Conservation (phyloP, 2,797 vertebrate species). For the Fundulus diaphanus region DNA sequence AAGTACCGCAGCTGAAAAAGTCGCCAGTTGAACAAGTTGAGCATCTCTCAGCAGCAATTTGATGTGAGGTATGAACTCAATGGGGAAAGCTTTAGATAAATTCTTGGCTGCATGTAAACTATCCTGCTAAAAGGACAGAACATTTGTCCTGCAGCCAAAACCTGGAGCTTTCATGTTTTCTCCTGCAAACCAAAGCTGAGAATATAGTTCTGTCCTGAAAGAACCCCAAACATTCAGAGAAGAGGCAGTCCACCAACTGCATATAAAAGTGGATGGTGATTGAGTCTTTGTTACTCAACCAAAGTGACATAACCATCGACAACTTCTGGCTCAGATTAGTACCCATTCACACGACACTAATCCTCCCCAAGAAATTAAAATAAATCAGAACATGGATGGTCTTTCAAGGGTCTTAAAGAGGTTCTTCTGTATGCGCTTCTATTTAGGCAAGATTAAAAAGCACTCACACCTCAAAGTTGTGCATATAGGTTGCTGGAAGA, state of each 20-base stretch:
- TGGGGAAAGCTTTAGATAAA: not conserved
- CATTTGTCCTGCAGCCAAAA: not conserved
- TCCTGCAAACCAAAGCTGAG: not conserved
- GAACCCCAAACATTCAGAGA: not conserved
- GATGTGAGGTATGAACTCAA: not conserved
- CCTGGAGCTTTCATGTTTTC: not conserved
- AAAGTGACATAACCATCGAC: not conserved
- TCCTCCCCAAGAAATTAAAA: too few relatives aligned
- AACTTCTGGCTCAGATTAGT: not conserved
- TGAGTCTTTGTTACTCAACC: too few relatives aligned
- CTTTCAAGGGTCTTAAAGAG: too few relatives aligned
- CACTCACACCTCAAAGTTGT: too few relatives aligned
- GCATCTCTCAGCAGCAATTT: not conserved
- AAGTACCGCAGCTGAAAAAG: too few relatives aligned
- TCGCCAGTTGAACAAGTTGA: not conserved
- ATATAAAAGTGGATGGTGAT: not conserved
- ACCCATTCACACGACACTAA: not conserved
- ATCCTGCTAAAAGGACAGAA: not conserved
- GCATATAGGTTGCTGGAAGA: too few relatives aligned
- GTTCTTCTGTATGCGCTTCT: too few relatives aligned
- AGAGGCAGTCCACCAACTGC: not conserved
- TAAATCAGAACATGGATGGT: too few relatives aligned
- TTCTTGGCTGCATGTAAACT: not conserved
- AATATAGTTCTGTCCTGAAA: not conserved
- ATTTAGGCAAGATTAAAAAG: too few relatives aligned